These are phyloP conservation scores for Mycteria americana DNA, from an alignment of 2,797 vertebrate genomes.

Conservation along the genomic window DNA sequence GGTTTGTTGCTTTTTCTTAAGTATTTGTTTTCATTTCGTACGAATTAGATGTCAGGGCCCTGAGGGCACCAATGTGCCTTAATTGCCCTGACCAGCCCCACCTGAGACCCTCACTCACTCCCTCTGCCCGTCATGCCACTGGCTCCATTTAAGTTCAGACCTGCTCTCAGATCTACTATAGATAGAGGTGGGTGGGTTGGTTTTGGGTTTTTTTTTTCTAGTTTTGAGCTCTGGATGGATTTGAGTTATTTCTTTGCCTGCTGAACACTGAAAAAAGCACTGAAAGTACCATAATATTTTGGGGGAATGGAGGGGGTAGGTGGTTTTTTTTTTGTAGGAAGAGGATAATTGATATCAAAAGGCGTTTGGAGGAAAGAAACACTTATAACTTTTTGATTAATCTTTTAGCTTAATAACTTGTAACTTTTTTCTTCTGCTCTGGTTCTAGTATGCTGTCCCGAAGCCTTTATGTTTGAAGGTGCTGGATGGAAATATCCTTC, in stretches of 20 bases:
- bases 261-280: not conserved
- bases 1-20: not conserved
- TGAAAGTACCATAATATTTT: not conserved
- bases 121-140: not conserved
- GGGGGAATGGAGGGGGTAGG: too few species aligned
- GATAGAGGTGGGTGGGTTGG: too few species aligned
- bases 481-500: not conserved
- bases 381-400: not conserved
- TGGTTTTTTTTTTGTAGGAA: not conserved
- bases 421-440: not conserved
- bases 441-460: not conserved
- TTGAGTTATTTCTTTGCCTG: not conserved
- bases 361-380: not conserved
- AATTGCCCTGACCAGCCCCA: not conserved
- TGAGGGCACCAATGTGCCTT: not conserved
- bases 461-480: not conserved
- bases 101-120: not conserved
- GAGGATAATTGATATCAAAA: not conserved
- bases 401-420: not conserved
- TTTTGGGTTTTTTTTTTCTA: not conserved
- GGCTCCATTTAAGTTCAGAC: not conserved
- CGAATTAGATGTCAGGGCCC: not conserved
- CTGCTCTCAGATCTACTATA: not conserved
- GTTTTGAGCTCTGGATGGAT: not conserved
- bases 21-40: not conserved